Evolutionary conservation across 2,888 invertebrate species (phyloP), one percentile per base, ranked within the genome.

Genomic region (Melanostoma scalare): DNA sequence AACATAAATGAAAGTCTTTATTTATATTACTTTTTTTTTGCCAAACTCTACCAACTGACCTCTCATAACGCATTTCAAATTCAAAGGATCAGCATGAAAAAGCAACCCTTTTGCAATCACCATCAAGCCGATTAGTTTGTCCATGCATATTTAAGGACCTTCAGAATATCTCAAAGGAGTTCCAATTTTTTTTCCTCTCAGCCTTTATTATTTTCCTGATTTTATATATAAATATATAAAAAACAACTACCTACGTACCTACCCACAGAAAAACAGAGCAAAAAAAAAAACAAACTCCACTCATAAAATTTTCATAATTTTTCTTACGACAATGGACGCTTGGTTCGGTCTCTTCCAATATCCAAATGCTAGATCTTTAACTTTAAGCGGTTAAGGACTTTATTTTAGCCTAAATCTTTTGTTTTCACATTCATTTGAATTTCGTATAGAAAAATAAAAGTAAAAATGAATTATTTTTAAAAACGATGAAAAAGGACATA

Each of bases 71-170:
- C 67, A 77, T 68, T 81, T 56, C 38, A 67, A 81, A 81, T 81
- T 67, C 77, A 77, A 82, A 77, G 68, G 71, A 68, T 73, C 42
- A 38, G 73, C 50, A 68, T 50, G n/a, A 56, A 35, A 68, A 73
- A 63, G 38, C 71, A 48, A 60, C 31, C 61, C 77, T 36, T 55
- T 67, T 53, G 68, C 61, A 82, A 68, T 77, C 61, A 77, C 72
- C 81, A 77, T 61, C 61, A 68, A 82, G 55, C 81, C 77, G 72
- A 77, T 82, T 82, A 82, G 68, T 72, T 63, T 73, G 68, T 20
- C 63, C 77, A 73, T 77, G 81, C 77, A 82, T 82, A 82, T 73
- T 82, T 82, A 77, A 82, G 72, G 72, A 60, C 61, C 40, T 77
- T 63, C 44, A 48, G 35, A 48, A 68, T 20, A 56, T 58, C 71